These are phyloP conservation scores for Turritopsis dohrnii DNA, from an alignment of 30 jellyfish, hydroid and myxozoan genomes.

Conservation along the genomic window DNA sequence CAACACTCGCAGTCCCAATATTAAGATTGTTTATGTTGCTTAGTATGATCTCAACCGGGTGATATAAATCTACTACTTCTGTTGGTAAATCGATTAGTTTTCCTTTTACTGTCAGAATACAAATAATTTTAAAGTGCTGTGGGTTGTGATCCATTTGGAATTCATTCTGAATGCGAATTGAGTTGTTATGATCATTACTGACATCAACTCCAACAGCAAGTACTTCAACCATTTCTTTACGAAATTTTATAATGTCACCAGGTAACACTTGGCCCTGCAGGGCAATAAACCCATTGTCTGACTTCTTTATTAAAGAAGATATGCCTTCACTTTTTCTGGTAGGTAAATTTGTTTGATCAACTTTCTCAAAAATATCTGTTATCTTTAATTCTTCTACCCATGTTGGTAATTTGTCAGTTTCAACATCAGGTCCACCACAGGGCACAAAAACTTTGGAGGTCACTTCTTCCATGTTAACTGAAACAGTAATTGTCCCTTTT, in stretches of 20 bases:
- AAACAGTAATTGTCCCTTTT: not conserved
- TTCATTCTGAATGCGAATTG: not conserved
- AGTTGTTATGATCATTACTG: not conserved
- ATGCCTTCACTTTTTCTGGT: conserved; percentile 3
- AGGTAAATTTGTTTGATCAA: not conserved
- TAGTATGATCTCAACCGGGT: conserved; percentile 2
- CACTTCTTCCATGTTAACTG: not conserved
- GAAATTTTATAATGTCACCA: not conserved
- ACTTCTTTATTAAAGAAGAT: not conserved
- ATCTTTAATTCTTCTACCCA: not conserved
- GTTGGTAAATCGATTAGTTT: not conserved
- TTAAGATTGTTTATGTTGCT: not conserved
- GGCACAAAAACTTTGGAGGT: not conserved
- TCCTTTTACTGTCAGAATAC: not conserved
- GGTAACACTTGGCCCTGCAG: not conserved
- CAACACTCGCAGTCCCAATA: not conserved
- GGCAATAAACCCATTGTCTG: not conserved
- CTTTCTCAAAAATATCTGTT: not conserved
- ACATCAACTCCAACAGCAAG: not conserved
- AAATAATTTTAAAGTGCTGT: not conserved
- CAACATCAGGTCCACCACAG: conserved; percentile 6
- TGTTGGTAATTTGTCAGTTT: not conserved
- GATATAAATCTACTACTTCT: not conserved
- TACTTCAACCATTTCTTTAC: not conserved
- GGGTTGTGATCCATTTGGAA: conserved; percentile 3